Evolutionary conservation across 2,888 invertebrate species (phyloP).

Genomic region (Pandemis heparana): DNA sequence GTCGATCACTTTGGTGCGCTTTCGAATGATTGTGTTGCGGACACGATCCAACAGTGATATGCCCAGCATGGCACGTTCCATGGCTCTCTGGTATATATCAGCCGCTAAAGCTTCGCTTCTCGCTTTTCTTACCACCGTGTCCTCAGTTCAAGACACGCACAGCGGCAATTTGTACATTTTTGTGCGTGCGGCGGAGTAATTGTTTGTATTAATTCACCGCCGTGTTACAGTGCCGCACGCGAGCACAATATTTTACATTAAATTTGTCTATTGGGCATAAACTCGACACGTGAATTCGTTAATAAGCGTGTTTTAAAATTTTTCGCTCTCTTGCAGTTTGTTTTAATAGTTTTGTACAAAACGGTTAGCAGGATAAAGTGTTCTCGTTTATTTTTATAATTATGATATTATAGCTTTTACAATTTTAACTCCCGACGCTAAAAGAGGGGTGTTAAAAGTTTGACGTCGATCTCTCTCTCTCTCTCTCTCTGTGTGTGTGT

Average conservation of each 20-base stretch:
- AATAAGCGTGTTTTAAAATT: neutral
- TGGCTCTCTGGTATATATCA: no score
- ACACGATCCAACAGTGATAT: no score
- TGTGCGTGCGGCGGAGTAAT: conserved; percentile 78
- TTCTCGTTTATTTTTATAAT: no score
- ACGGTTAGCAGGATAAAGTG: no score
- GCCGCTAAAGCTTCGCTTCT: neutral
- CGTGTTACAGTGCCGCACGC: conserved; percentile 70
- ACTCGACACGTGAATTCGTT: conserved; percentile 26
- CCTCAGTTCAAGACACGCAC: conserved; percentile 65
- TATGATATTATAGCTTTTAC: no score
- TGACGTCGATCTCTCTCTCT: no score
- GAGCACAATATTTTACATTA: conserved; percentile 62
- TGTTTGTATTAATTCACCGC: conserved; percentile 80
- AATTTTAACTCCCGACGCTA: no score
- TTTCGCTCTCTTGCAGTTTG: neutral
- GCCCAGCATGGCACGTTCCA: no score
- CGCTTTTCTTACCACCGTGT: conserved; percentile 44
- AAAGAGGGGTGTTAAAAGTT: no score
- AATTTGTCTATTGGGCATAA: conserved; percentile 41
- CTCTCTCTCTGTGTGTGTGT: no score
- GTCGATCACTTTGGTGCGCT: no score
- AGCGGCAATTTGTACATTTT: conserved; percentile 76
- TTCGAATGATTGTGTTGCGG: no score
- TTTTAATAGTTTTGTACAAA: neutral